Evolutionary conservation across 2,797 vertebrate genomes (phyloP).

Genomic region (Lophotriccus pileatus): DNA sequence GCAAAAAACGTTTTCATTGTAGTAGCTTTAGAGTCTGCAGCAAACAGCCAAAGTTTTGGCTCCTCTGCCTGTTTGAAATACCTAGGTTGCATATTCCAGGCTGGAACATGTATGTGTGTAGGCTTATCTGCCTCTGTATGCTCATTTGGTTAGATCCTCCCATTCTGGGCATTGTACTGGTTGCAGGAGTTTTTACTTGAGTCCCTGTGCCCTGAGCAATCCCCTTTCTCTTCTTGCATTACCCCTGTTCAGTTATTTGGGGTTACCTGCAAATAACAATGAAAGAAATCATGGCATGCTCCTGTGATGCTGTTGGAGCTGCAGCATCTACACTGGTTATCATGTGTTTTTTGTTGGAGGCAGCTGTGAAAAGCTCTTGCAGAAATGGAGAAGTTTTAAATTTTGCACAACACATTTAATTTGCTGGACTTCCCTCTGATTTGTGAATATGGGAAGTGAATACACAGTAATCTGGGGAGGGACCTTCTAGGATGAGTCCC

Average conservation of each 20-base stretch:
- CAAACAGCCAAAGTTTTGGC: background rate
- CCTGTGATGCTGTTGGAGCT: background rate
- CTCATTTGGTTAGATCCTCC: background rate
- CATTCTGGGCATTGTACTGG: background rate
- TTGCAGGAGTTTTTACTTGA: background rate
- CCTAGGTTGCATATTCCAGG: background rate
- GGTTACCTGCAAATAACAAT: background rate
- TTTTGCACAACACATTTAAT: fast-evolving
- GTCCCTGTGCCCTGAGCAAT: background rate
- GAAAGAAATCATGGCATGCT: background rate
- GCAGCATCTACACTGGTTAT: background rate
- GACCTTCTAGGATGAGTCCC: background rate
- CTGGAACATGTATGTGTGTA: fast-evolving
- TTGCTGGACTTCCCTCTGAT: background rate
- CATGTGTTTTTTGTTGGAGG: background rate
- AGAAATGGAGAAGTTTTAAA: background rate
- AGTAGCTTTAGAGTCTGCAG: background rate
- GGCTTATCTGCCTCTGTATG: fast-evolving
- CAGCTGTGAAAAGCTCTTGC: background rate
- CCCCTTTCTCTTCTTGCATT: background rate
- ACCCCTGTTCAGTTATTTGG: background rate
- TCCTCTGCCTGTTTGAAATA: background rate
- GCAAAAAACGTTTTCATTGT: background rate
- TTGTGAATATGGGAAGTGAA: background rate
- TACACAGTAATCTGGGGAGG: background rate